phyloP scores from a whole-genome alignment of 2,888 invertebrate species.

The Tryphoninae sp. region DNA sequence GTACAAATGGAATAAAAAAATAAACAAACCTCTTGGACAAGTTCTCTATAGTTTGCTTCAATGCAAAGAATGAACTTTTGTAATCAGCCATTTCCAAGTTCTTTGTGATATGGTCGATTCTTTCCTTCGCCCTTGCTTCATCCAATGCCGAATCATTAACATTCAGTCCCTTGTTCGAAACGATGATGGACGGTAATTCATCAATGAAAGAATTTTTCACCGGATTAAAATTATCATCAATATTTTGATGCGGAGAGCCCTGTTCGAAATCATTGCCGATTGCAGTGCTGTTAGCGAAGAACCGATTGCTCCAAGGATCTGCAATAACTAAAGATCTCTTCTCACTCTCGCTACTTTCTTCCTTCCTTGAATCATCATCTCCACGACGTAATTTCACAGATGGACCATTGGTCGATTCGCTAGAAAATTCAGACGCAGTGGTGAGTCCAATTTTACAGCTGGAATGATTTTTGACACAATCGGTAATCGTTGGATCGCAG shows the following conservation, averaged over 20 bases:
- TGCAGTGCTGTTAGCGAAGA: constrained; percentile 1
- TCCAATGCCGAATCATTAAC: background rate
- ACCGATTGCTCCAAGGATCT: background rate
- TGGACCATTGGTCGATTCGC: constrained; percentile 16
- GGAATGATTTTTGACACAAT: background rate
- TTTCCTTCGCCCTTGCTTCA: background rate
- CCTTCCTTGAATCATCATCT: background rate
- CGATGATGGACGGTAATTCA: constrained; percentile 9
- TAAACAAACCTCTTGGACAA: constrained; percentile 40
- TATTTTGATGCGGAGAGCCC: constrained; percentile 4
- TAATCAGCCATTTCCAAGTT: background rate
- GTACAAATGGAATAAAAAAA: background rate
- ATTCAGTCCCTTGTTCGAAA: background rate
- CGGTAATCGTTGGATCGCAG: no score
- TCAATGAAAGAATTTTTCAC: background rate
- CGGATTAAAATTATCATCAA: background rate
- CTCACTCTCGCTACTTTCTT: background rate
- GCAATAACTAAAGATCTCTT: constrained; percentile 1
- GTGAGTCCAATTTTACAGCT: background rate
- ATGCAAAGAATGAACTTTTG: constrained; percentile 38
- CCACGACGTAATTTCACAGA: constrained; percentile 18
- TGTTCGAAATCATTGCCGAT: background rate
- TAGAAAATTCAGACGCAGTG: constrained; percentile 28
- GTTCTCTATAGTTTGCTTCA: constrained; percentile 50
- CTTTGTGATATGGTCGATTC: background rate